These are phyloP conservation scores for Thinocorus orbignyianus DNA, from an alignment of 2,113 vertebrate species.

Conservation along the genomic window DNA sequence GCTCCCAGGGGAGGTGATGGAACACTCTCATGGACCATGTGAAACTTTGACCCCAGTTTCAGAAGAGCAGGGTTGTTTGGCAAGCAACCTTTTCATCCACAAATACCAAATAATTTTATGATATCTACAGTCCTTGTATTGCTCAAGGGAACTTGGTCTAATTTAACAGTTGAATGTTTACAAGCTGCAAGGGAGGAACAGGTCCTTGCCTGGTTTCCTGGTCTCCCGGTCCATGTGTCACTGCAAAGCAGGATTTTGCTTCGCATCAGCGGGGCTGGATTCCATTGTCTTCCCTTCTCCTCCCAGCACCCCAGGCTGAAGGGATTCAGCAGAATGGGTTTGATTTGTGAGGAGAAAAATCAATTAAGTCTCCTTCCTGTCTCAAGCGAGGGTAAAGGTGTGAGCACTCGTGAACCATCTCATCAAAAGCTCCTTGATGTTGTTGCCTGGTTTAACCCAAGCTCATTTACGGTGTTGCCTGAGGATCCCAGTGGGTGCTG, in stretches of 20 bases:
- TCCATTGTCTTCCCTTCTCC: not conserved
- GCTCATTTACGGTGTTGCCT: not conserved
- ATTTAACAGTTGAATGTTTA: fast-evolving
- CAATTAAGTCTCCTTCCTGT: not conserved
- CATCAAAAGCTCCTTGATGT: not conserved
- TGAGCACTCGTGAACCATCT: not conserved
- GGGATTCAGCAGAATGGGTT: not conserved
- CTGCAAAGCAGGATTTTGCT: not conserved
- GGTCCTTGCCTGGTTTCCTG: not conserved
- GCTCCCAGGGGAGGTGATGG: not conserved
- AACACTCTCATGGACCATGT: fast-evolving
- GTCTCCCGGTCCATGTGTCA: not conserved
- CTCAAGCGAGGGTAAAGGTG: not conserved
- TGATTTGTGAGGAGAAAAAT: not conserved
- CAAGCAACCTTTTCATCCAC: not conserved
- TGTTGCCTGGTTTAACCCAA: not conserved
- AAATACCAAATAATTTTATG: fast-evolving
- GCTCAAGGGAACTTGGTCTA: not conserved
- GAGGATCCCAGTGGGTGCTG: not conserved
- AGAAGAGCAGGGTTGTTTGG: not conserved
- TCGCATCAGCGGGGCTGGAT: not conserved
- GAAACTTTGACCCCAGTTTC: fast-evolving
- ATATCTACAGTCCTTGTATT: fast-evolving
- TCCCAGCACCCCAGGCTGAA: not conserved
- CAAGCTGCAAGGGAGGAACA: not conserved